These are phyloP conservation scores for Pogoniulus pusillus DNA, from an alignment of 2,797 vertebrate genomes.

Conservation along the genomic window DNA sequence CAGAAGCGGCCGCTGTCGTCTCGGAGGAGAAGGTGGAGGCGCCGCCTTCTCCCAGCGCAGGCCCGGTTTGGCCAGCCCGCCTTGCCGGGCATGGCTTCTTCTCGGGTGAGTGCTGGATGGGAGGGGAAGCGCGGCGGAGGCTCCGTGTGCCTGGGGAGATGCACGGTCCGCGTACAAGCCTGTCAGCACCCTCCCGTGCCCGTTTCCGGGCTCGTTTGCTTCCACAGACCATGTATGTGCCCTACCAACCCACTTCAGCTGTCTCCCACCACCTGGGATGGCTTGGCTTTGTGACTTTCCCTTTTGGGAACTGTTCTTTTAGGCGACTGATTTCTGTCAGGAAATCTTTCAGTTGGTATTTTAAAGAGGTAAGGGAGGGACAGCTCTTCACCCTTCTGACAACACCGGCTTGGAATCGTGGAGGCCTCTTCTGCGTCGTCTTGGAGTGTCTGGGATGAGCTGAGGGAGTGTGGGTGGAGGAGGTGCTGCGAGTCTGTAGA, in stretches of 20 bases:
- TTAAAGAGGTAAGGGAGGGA: too few species aligned
- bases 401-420: background rate
- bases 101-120: slow-evolving; percentile 45
- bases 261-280: rapidly evolving
- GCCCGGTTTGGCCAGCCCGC: background rate
- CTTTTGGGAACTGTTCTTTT: rapidly evolving
- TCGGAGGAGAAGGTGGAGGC: background rate
- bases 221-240: rapidly evolving
- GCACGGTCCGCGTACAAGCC: rapidly evolving
- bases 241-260: rapidly evolving
- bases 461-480: rapidly evolving
- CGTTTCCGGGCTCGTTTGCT: rapidly evolving
- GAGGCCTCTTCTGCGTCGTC: rapidly evolving
- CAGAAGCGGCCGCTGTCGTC: background rate
- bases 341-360: rapidly evolving
- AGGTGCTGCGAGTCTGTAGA: background rate
- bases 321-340: rapidly evolving
- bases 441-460: background rate
- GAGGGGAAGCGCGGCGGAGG: rapidly evolving
- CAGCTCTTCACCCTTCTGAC: background rate
- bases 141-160: background rate
- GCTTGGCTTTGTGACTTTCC: background rate
- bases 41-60: background rate
- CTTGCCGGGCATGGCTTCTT: background rate
- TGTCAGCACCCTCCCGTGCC: rapidly evolving